A percentile compares a stretch with the other conserved stretches of the same genome.
These are phyloP conservation scores for Thamnaconus septentrionalis DNA, from an alignment of 2,113 vertebrate species.

Conservation along the genomic window DNA sequence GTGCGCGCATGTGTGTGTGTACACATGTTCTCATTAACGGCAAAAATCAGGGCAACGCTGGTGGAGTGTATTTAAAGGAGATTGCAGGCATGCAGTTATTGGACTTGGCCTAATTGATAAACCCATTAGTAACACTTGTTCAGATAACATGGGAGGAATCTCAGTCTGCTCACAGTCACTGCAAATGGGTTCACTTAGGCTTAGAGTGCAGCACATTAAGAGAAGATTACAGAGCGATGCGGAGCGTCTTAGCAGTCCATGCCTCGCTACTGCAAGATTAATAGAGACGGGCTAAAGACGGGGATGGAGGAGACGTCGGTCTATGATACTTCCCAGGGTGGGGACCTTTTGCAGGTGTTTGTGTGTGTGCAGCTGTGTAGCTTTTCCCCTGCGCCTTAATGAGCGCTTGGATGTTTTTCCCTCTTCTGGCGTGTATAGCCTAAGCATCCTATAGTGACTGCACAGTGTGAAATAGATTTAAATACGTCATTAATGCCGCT, in stretches of 20 bases:
- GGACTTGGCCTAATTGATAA: constrained; percentile 87
- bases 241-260: constrained; percentile 53
- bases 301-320: constrained; percentile 37
- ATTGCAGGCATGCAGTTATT: constrained; percentile 93
- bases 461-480: too few species aligned
- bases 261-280: constrained; percentile 62
- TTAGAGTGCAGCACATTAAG: constrained; percentile 88
- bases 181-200: constrained; percentile 92
- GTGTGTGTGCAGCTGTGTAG: not conserved
- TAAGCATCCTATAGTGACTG: too few species aligned
- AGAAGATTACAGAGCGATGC: constrained; percentile 69
- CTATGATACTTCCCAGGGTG: constrained; percentile 16
- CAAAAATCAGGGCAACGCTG: constrained; percentile 59
- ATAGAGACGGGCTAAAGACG: constrained; percentile 54
- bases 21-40: constrained; percentile 50
- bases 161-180: constrained; percentile 91
- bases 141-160: constrained; percentile 96
- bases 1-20: not conserved
- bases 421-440: not conserved
- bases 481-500: too few species aligned
- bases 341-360: not conserved
- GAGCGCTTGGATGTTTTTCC: not conserved
- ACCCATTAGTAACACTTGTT: constrained; percentile 99
- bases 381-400: not conserved
- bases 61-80: constrained; percentile 78